Evolutionary conservation across 2,113 vertebrate genomes (phyloP).

Genomic region (Atractosteus spatula): DNA sequence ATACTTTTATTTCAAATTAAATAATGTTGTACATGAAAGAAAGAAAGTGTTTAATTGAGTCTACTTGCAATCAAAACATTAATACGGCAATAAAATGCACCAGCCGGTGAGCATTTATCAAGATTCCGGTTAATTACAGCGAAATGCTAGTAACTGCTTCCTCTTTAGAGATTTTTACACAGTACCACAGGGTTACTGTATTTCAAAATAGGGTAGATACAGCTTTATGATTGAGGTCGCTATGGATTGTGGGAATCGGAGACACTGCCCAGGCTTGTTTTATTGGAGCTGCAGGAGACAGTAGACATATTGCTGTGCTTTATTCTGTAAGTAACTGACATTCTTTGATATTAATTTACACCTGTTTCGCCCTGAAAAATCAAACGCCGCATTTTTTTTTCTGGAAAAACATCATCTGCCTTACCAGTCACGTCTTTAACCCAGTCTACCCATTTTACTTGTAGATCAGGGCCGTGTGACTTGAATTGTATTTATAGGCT

Average conservation of each 20-base stretch:
- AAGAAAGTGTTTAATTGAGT: too few species aligned
- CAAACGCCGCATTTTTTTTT: not conserved
- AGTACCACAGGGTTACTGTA: too few species aligned
- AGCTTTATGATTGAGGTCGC: slow-evolving; percentile 40
- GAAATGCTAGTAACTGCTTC: too few species aligned
- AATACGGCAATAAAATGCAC: too few species aligned
- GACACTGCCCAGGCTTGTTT: slow-evolving; percentile 53
- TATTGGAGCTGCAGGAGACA: slow-evolving; percentile 30
- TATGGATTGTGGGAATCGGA: slow-evolving; percentile 69
- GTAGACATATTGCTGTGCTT: slow-evolving; percentile 40
- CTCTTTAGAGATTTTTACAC: too few species aligned
- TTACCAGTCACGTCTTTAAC: not conserved
- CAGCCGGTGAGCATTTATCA: too few species aligned
- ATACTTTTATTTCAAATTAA: too few species aligned
- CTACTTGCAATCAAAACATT: too few species aligned
- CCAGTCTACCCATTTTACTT: slow-evolving; percentile 23
- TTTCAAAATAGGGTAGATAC: slow-evolving; percentile 30
- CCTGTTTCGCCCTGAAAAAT: not conserved
- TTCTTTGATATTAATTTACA: slow-evolving; percentile 14
- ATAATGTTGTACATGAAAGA: too few species aligned
- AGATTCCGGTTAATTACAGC: too few species aligned
- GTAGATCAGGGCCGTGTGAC: slow-evolving; percentile 39
- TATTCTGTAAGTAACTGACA: slow-evolving; percentile 49
- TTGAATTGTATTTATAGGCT: slow-evolving; percentile 29
- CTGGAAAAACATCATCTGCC: not conserved